phyloP scores from a whole-genome alignment of 2,888 invertebrate genomes.

The Gnatocerus cornutus region DNA sequence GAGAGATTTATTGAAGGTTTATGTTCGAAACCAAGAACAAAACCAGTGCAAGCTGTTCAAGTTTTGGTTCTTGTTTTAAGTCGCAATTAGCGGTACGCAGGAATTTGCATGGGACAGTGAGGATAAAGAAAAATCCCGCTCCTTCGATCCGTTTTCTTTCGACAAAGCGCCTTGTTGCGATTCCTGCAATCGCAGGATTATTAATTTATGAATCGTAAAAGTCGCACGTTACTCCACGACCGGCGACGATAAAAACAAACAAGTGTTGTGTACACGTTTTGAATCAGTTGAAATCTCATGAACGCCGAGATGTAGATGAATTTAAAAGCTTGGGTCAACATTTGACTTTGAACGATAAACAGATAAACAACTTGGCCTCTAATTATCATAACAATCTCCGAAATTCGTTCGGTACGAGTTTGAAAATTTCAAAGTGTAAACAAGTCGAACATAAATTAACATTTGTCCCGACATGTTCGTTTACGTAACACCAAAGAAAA shows the following conservation, averaged over 20 bases:
- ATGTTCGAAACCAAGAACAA: constrained; percentile 19
- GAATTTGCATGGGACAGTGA: background rate
- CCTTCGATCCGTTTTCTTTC: background rate
- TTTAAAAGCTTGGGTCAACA: constrained; percentile 41
- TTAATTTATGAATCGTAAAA: constrained; percentile 44
- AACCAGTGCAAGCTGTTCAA: constrained; percentile 16
- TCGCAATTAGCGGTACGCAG: background rate
- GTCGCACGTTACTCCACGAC: constrained; percentile 16
- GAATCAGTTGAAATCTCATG: constrained; percentile 18
- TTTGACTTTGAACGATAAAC: constrained; percentile 41
- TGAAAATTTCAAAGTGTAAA: constrained; percentile 36
- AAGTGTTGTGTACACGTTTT: constrained; percentile 1
- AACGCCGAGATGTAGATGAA: constrained; percentile 24
- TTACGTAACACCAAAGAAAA: constrained; percentile 28
- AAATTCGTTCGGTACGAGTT: constrained; percentile 31
- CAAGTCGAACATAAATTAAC: constrained; percentile 43
- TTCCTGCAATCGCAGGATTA: constrained; percentile 3
- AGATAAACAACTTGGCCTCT: constrained; percentile 43
- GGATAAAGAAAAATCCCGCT: background rate
- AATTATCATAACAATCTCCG: constrained; percentile 46
- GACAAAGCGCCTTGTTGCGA: background rate
- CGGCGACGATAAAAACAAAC: constrained; percentile 27
- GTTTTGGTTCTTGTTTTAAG: constrained; percentile 10
- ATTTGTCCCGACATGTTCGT: constrained; percentile 23
- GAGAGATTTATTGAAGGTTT: constrained; percentile 27